Conservation (phyloP, 2,888 invertebrate genomes). For the Amphimallon solstitiale region DNA sequence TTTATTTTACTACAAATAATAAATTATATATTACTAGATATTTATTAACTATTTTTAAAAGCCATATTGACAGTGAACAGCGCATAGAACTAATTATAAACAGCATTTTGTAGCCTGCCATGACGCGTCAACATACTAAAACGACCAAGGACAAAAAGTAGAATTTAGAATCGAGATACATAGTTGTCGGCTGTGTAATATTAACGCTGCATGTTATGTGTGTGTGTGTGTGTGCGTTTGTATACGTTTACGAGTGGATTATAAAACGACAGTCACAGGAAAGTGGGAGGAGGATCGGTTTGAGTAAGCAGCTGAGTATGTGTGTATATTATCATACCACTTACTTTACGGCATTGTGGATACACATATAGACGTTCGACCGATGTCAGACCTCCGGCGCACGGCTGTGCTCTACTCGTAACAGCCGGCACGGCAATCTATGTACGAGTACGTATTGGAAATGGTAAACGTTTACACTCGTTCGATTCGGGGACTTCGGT, state of each 20-base stretch:
- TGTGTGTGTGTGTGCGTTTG: neutral
- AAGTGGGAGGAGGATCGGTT: constrained; percentile 30
- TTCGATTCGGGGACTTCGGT: constrained; percentile 31
- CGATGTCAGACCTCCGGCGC: neutral
- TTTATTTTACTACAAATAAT: too few species aligned
- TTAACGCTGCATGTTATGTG: neutral
- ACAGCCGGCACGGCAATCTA: neutral
- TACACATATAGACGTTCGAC: too few species aligned
- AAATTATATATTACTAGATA: too few species aligned
- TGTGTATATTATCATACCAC: constrained; percentile 25
- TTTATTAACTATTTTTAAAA: too few species aligned
- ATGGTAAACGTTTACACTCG: constrained; percentile 27
- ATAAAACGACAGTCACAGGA: constrained; percentile 18
- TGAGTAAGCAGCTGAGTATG: constrained; percentile 25
- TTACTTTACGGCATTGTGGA: neutral
- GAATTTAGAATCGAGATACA: constrained; percentile 20
- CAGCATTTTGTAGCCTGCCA: neutral
- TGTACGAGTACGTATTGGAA: constrained; percentile 11
- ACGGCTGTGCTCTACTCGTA: constrained; percentile 2
- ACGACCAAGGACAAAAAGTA: constrained; percentile 36
- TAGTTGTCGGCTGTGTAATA: constrained; percentile 15
- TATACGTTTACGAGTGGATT: constrained; percentile 9
- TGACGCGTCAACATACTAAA: neutral
- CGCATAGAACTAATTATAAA: neutral
- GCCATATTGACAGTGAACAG: neutral